Percentiles rank a stretch among this genome's conserved stretches.
Evolutionary conservation across 2,888 invertebrate genomes (phyloP).

Genomic region (Limnephilus auricula): DNA sequence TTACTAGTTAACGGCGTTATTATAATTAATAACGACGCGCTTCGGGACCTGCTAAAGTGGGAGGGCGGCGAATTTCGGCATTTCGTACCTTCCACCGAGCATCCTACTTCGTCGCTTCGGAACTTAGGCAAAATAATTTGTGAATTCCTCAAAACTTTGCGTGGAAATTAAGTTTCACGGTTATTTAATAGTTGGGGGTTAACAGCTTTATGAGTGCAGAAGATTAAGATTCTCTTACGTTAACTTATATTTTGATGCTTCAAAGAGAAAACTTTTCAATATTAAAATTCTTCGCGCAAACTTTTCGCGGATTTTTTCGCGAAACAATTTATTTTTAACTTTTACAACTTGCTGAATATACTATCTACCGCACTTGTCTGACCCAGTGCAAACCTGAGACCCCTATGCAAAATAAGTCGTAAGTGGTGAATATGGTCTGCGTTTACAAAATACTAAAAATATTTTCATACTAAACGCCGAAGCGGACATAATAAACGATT

Average conservation of each 20-base stretch:
- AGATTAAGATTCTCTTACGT: constrained; percentile 28
- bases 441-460: neutral
- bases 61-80: constrained; percentile 28
- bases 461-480: no score
- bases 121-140: constrained; percentile 48
- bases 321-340: neutral
- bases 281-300: neutral
- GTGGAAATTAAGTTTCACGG: constrained; percentile 37
- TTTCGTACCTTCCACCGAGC: constrained; percentile 29
- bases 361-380: no score
- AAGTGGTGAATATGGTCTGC: neutral
- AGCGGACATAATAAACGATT: no score
- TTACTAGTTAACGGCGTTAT: constrained; percentile 48
- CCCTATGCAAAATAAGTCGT: neutral
- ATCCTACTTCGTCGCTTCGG: neutral
- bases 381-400: no score
- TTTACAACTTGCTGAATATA: neutral
- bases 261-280: neutral
- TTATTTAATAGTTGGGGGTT: constrained; percentile 48
- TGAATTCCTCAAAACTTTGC: constrained; percentile 45
- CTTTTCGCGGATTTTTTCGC: neutral
- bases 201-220: constrained; percentile 33
- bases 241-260: neutral
- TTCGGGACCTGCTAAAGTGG: constrained; percentile 18
- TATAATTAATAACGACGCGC: constrained; percentile 43